These are phyloP conservation scores for Raja brachyura DNA, from an alignment of 2,113 vertebrate genomes.

Conservation along the genomic window DNA sequence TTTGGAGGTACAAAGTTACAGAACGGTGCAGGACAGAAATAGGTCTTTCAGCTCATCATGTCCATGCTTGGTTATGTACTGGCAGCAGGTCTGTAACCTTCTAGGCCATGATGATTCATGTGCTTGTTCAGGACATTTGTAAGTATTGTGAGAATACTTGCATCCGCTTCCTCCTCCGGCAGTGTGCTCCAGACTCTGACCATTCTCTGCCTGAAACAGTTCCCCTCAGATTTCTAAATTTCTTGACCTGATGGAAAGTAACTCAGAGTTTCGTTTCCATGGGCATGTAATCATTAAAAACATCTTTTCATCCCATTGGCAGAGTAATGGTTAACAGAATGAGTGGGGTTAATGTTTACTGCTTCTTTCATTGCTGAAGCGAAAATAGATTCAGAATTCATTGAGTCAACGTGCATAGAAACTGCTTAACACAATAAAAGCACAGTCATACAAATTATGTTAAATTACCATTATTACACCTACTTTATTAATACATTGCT, in stretches of 20 bases:
- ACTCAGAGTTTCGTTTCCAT: background rate
- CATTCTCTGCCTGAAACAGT: too few species aligned
- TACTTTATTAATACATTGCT: constrained; percentile 3
- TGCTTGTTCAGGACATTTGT: too few species aligned
- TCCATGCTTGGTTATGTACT: too few species aligned
- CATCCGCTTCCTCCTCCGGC: too few species aligned
- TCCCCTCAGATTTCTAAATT: too few species aligned
- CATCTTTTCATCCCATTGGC: background rate
- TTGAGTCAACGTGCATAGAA: background rate
- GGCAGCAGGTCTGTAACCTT: too few species aligned
- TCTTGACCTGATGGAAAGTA: background rate
- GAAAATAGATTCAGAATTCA: background rate
- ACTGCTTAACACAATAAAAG: constrained; percentile 15
- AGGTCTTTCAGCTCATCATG: too few species aligned
- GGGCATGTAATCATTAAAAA: background rate
- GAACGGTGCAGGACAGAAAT: too few species aligned
- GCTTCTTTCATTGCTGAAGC: background rate
- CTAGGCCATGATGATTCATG: too few species aligned
- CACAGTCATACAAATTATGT: background rate
- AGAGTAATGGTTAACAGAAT: background rate
- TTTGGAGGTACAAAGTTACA: too few species aligned
- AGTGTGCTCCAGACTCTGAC: too few species aligned
- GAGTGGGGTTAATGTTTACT: background rate
- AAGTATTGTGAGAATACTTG: too few species aligned
- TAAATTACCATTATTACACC: constrained; percentile 6